These are phyloP conservation scores for Fulica atra DNA, from an alignment of 2,113 vertebrate genomes.

Conservation along the genomic window DNA sequence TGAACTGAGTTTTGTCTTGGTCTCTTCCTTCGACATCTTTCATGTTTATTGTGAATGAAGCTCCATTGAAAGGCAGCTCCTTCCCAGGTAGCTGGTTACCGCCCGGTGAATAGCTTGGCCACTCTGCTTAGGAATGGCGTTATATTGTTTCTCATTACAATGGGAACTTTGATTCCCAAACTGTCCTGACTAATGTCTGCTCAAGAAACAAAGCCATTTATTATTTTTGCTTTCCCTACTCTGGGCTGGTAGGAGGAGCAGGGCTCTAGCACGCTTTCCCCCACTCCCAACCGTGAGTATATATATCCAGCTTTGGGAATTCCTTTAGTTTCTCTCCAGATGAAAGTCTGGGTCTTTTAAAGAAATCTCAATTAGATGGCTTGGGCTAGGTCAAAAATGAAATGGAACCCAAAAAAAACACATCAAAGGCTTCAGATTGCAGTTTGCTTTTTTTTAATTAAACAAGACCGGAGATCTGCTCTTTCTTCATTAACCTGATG, in stretches of 20 bases:
- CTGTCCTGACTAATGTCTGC: conserved; percentile 51
- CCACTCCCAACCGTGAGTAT: neutral
- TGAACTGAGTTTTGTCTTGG: conserved; percentile 45
- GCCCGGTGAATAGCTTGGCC: neutral
- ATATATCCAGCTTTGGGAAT: conserved; percentile 38
- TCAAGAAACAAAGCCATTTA: conserved; percentile 27
- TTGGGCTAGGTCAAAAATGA: conserved; percentile 63
- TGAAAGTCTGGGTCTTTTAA: conserved; percentile 54
- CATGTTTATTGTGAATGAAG: conserved; percentile 67
- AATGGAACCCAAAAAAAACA: conserved; percentile 16
- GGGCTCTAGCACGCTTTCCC: neutral
- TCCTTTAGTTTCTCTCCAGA: conserved; percentile 52
- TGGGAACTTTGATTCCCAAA: conserved; percentile 59
- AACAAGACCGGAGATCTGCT: conserved; percentile 20
- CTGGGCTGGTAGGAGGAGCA: neutral
- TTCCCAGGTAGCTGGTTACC: conserved; percentile 50
- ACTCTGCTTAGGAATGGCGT: conserved; percentile 40
- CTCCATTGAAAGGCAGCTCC: conserved; percentile 51
- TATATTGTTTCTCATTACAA: conserved; percentile 66
- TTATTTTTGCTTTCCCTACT: neutral
- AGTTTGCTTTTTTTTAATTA: conserved; percentile 60
- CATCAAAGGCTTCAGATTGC: conserved; percentile 54
- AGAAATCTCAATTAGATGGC: conserved; percentile 63
- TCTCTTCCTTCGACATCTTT: conserved; percentile 54
- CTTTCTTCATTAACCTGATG: conserved; percentile 52